Conservation (phyloP, 2,888 invertebrate species). For the Didymodactylos carnosus region DNA sequence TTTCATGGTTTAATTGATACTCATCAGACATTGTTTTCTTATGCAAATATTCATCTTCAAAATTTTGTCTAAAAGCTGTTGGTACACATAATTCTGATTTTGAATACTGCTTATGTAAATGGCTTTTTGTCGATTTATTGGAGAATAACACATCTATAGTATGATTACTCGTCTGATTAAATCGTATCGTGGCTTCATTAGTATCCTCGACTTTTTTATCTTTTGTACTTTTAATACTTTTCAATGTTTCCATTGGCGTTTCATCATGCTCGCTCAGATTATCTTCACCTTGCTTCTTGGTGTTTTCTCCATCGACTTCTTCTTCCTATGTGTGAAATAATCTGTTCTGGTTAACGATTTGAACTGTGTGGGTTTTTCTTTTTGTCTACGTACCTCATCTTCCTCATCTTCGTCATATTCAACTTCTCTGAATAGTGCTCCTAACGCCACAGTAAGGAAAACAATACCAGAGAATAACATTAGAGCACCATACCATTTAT, state of each 20-base stretch:
- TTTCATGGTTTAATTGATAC: no score
- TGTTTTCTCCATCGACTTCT: no score
- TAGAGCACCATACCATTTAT: slow-evolving; percentile 6
- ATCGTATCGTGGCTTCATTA: no score
- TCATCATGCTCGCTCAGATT: background rate
- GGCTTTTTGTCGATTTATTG: background rate
- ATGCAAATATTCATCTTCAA: background rate
- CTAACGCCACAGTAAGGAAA: slow-evolving; percentile 5
- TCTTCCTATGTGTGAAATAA: no score
- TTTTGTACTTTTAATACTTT: no score
- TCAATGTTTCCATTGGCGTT: background rate
- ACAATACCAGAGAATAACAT: slow-evolving; percentile 7
- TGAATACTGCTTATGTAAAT: background rate
- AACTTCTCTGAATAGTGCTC: slow-evolving; percentile 3
- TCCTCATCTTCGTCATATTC: slow-evolving; percentile 4
- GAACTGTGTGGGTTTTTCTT: no score
- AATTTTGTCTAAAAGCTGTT: background rate
- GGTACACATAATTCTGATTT: background rate
- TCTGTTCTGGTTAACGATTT: no score
- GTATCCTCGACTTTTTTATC: no score
- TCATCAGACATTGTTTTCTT: no score
- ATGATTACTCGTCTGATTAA: no score
- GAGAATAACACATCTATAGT: background rate
- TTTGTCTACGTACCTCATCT: no score
- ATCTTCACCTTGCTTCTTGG: no score